phyloP scores from a whole-genome alignment of 2,113 vertebrate genomes.

The Sinosuthora webbiana region DNA sequence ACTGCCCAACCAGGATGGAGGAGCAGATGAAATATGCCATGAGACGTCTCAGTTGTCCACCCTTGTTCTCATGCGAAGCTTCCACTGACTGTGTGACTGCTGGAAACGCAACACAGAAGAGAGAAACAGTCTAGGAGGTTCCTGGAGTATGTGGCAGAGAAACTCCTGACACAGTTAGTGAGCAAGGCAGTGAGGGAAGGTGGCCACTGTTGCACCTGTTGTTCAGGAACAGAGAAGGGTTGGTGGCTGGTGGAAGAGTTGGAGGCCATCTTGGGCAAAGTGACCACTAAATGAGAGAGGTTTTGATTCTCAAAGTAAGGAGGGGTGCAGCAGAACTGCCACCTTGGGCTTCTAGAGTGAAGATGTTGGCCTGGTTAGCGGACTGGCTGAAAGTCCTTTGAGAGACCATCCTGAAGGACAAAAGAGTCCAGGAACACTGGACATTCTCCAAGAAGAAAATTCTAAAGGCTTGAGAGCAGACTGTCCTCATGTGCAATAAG shows the following conservation, averaged over 20 bases:
- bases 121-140: background rate
- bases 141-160: background rate
- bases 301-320: background rate
- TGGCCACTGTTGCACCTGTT: background rate
- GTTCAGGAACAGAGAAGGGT: background rate
- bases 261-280: background rate
- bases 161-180: background rate
- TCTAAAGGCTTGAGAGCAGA: background rate
- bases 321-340: background rate
- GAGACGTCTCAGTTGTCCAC: background rate
- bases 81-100: background rate
- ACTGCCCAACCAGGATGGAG: background rate
- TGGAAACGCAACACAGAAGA: background rate
- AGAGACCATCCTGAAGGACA: background rate
- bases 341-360: background rate
- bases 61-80: no score
- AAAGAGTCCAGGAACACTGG: background rate
- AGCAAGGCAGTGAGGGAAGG: fast-evolving
- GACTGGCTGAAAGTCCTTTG: background rate
- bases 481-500: background rate
- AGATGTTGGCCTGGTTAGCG: background rate
- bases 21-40: background rate
- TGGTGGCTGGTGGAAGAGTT: background rate
- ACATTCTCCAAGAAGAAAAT: background rate
- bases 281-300: background rate